These are phyloP conservation scores for Eolophus roseicapilla DNA, from an alignment of 2,113 vertebrate genomes.

Conservation along the genomic window DNA sequence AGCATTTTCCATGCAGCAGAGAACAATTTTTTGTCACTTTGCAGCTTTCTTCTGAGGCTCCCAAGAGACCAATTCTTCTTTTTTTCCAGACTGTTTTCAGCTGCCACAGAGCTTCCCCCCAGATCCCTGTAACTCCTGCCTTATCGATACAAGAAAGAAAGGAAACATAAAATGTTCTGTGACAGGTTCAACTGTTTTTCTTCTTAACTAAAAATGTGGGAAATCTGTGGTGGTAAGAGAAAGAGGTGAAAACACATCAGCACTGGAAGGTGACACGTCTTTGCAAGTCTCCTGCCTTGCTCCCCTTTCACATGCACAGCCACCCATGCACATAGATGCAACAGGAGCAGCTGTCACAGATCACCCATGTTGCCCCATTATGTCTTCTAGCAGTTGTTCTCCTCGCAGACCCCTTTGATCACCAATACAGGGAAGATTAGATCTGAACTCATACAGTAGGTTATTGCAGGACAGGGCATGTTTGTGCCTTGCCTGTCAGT, in stretches of 20 bases:
- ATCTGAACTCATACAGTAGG: background rate
- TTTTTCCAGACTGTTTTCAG: background rate
- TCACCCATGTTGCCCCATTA: rapidly evolving
- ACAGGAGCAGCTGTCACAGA: background rate
- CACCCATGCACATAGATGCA: rapidly evolving
- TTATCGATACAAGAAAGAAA: slow-evolving; percentile 21
- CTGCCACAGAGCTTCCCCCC: background rate
- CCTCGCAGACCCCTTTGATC: background rate
- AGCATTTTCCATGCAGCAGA: background rate
- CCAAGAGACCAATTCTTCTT: background rate
- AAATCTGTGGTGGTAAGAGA: background rate
- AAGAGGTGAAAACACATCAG: background rate
- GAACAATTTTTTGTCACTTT: background rate
- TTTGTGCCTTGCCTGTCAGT: background rate
- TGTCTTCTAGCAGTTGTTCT: background rate
- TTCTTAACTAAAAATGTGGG: background rate
- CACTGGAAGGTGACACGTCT: rapidly evolving
- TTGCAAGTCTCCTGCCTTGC: background rate
- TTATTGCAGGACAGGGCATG: background rate
- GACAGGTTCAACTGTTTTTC: background rate
- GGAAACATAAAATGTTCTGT: background rate
- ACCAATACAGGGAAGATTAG: background rate
- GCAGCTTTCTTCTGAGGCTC: background rate
- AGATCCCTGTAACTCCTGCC: background rate
- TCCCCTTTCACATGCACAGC: background rate